These are phyloP conservation scores for Lophius piscatorius DNA, from an alignment of 2,113 vertebrate genomes.

Conservation along the genomic window DNA sequence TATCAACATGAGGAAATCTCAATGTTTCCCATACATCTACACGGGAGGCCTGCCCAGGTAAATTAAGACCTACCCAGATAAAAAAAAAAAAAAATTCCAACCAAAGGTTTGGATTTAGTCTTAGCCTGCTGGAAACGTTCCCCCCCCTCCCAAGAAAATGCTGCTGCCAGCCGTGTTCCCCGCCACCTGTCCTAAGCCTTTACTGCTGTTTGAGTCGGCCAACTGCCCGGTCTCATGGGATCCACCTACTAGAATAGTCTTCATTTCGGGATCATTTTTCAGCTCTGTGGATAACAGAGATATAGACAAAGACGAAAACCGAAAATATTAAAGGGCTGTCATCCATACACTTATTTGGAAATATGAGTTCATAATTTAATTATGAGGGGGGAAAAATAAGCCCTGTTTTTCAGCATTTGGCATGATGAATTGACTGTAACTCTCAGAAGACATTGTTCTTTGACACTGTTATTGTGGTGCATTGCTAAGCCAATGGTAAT, in stretches of 20 bases:
- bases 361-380: no score
- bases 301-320: neutral
- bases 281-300: constrained; percentile 1
- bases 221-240: constrained; percentile 47
- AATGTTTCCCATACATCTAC: no score
- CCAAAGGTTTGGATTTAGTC: constrained; percentile 63
- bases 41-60: no score
- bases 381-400: no score
- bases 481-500: no score
- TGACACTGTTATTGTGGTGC: no score
- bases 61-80: no score
- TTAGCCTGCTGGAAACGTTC: constrained; percentile 46
- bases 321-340: neutral
- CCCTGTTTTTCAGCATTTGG: no score
- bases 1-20: constrained; percentile 57
- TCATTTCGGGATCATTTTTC: constrained; percentile 18
- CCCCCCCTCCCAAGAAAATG: constrained; percentile 58
- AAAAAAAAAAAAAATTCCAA: no score
- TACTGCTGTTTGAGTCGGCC: constrained; percentile 52
- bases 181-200: constrained; percentile 65
- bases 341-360: no score
- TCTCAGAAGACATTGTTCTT: no score
- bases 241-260: constrained; percentile 19
- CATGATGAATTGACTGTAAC: no score
- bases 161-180: constrained; percentile 55